phyloP scores from a whole-genome alignment of 2,113 vertebrate species.

The Raphicerus campestris region DNA sequence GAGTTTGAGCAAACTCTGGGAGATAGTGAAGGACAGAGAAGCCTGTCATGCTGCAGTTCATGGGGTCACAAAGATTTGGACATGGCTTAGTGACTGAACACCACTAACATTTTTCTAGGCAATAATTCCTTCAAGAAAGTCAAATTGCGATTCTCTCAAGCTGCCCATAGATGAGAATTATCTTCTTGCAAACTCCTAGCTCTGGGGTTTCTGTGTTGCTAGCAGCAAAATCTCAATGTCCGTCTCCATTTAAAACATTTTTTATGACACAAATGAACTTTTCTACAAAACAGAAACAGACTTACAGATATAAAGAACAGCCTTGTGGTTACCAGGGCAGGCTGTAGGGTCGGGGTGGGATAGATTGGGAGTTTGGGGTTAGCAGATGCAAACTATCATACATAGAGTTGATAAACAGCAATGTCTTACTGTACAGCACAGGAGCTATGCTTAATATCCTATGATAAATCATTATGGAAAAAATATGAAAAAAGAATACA shows the following conservation, averaged over 20 bases:
- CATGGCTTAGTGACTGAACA: not conserved
- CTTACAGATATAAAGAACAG: not conserved
- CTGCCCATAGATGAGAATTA: too few relatives aligned
- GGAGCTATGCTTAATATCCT: not conserved
- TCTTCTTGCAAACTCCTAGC: not conserved
- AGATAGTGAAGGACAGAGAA: not conserved
- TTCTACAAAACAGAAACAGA: not conserved
- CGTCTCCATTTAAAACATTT: not conserved
- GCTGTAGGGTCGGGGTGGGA: not conserved
- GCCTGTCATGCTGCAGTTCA: not conserved
- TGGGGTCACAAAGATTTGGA: not conserved
- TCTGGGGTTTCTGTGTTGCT: not conserved
- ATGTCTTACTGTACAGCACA: not conserved
- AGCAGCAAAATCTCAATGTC: not conserved
- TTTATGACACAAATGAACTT: not conserved
- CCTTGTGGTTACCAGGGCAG: not conserved
- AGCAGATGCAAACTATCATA: not conserved
- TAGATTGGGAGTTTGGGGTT: not conserved
- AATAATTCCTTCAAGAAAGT: not conserved
- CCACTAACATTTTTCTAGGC: not conserved
- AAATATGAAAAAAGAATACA: not conserved
- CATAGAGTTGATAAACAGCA: not conserved
- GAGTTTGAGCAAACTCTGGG: not conserved
- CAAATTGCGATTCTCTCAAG: not conserved
- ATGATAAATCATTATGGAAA: not conserved